A percentile compares a stretch with the other conserved stretches of the same genome.
phyloP scores from a whole-genome alignment of 2,797 vertebrate species.

The Tympanoctomys barrerae region DNA sequence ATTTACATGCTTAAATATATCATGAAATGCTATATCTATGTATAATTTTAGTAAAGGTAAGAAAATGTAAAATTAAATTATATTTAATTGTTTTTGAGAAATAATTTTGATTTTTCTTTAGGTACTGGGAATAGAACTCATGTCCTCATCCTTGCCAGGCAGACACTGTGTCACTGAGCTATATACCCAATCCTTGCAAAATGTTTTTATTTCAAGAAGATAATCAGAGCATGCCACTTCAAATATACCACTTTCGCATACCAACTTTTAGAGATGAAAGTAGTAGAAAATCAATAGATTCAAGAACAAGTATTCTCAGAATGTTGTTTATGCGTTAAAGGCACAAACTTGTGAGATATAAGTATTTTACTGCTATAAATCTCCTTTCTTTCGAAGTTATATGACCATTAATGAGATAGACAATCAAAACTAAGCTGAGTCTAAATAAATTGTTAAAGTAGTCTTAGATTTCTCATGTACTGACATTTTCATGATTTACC shows the following conservation, averaged over 20 bases:
- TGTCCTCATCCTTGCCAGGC: too few relatives aligned
- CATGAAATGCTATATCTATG: not conserved
- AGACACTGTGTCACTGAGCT: too few relatives aligned
- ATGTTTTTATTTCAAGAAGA: not conserved
- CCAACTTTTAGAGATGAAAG: not conserved
- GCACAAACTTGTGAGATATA: not conserved
- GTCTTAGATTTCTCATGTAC: not conserved
- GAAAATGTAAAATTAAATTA: conserved; percentile 9
- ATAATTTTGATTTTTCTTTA: not conserved
- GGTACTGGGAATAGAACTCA: too few relatives aligned
- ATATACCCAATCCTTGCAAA: not conserved
- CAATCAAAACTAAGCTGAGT: not conserved
- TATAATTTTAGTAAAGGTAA: not conserved
- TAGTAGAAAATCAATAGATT: not conserved
- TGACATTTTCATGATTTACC: not conserved
- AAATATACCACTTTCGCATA: not conserved
- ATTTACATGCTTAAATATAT: not conserved
- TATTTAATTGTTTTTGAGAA: not conserved
- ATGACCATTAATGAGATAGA: not conserved
- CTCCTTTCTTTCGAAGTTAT: not conserved
- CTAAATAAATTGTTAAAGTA: not conserved
- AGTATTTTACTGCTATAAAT: not conserved
- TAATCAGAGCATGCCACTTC: not conserved
- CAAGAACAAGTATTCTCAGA: not conserved
- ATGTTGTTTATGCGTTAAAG: not conserved